Evolutionary conservation across 2,797 vertebrate genomes (phyloP).

Genomic region (Tinamus major): DNA sequence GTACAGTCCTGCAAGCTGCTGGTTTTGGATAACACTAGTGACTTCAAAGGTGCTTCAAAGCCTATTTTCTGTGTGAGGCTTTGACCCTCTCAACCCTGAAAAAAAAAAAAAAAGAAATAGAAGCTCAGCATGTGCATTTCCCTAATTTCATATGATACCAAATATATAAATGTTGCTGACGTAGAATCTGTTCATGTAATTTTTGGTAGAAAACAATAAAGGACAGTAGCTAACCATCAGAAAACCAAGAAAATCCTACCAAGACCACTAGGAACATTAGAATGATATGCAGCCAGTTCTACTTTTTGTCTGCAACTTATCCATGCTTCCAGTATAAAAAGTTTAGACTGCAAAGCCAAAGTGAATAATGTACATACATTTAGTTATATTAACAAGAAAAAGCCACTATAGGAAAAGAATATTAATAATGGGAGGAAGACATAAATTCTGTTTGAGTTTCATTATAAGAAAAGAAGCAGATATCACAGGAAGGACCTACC

Average conservation of each 20-base stretch:
- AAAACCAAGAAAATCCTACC: neutral
- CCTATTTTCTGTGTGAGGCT: neutral
- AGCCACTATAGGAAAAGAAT: neutral
- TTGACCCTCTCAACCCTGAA: neutral
- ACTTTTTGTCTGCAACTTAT: neutral
- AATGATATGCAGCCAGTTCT: neutral
- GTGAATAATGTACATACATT: neutral
- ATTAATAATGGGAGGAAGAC: neutral
- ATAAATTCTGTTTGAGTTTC: neutral
- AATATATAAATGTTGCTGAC: neutral
- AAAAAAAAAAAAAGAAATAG: neutral
- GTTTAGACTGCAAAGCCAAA: neutral
- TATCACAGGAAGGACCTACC: neutral
- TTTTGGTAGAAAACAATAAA: neutral
- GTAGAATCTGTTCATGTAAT: neutral
- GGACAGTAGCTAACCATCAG: neutral
- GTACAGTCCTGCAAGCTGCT: neutral
- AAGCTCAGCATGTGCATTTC: neutral
- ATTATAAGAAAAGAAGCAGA: neutral
- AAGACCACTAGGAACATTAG: neutral
- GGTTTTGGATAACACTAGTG: neutral
- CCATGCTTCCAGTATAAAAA: neutral
- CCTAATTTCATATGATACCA: neutral
- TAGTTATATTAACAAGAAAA: neutral
- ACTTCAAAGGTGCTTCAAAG: neutral